Conservation (phyloP, 2,113 vertebrate species). For the Mystacornis crossleyi region DNA sequence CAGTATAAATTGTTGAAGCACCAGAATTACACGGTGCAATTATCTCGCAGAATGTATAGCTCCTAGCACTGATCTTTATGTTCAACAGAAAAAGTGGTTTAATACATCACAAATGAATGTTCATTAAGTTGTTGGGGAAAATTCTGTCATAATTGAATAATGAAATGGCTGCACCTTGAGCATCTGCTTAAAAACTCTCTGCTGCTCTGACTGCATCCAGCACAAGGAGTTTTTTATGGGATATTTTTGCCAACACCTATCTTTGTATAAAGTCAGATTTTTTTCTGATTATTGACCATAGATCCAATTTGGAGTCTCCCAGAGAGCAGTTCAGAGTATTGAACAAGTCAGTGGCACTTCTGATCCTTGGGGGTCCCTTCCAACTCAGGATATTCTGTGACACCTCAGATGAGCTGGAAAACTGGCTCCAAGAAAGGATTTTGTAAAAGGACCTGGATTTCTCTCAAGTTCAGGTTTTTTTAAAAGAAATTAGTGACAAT, state of each 20-base stretch:
- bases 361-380: not conserved
- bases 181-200: conserved; percentile 33
- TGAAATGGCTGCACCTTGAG: conserved; percentile 42
- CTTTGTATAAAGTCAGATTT: not conserved
- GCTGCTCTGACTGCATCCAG: not conserved
- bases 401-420: not conserved
- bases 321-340: not conserved
- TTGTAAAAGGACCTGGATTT: not conserved
- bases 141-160: conserved; percentile 66
- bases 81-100: conserved; percentile 65
- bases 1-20: conserved; percentile 56
- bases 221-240: not conserved
- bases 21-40: conserved; percentile 63
- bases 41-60: conserved; percentile 63
- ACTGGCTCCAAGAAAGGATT: not conserved
- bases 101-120: conserved; percentile 68
- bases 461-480: not conserved
- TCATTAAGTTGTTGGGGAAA: conserved; percentile 72
- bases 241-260: not conserved
- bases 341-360: not conserved
- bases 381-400: not conserved
- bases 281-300: not conserved
- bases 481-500: not conserved
- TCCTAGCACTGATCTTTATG: conserved; percentile 69
- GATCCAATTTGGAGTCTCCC: not conserved